phyloP scores from a whole-genome alignment of 2,113 vertebrate species.

The Saccopteryx bilineata region DNA sequence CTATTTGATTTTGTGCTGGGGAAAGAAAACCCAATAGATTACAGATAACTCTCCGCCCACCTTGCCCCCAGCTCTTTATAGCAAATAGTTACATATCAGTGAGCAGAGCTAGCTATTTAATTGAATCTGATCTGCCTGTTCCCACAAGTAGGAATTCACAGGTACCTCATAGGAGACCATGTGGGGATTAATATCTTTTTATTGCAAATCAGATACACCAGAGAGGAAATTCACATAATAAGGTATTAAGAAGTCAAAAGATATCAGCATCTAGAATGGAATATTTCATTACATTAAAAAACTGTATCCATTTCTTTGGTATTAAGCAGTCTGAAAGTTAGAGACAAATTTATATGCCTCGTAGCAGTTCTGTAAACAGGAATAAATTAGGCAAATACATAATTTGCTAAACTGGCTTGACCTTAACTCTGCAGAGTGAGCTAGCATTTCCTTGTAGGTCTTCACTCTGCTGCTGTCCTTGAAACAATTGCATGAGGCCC shows the following conservation, averaged over 20 bases:
- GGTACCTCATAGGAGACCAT: conserved; percentile 26
- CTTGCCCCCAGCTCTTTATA: not conserved
- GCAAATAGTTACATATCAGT: conserved; percentile 44
- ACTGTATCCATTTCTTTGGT: not conserved
- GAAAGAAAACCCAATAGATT: conserved; percentile 27
- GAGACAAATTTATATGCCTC: not conserved
- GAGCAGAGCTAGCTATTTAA: conserved; percentile 65
- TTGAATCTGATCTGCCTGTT: conserved; percentile 71
- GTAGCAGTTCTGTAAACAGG: not conserved
- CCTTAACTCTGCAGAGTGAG: not conserved
- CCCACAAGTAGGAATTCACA: conserved; percentile 45
- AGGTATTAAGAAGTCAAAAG: conserved; percentile 8
- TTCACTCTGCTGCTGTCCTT: not conserved
- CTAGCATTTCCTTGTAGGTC: not conserved
- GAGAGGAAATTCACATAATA: conserved; percentile 20
- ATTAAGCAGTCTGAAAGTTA: conserved; percentile 12
- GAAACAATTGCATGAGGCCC: not conserved
- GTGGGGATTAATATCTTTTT: conserved; percentile 37
- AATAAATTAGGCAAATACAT: conserved; percentile 33
- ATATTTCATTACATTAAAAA: conserved; percentile 44
- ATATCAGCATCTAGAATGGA: conserved; percentile 8
- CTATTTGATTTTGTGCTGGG: conserved; percentile 23
- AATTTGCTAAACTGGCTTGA: not conserved
- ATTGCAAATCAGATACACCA: conserved; percentile 57
- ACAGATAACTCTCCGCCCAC: not conserved